A percentile compares a stretch with the other conserved stretches of the same genome.
Evolutionary conservation across 1,140 invertebrate genomes (phyloP).

Genomic region (Platyura marginata): DNA sequence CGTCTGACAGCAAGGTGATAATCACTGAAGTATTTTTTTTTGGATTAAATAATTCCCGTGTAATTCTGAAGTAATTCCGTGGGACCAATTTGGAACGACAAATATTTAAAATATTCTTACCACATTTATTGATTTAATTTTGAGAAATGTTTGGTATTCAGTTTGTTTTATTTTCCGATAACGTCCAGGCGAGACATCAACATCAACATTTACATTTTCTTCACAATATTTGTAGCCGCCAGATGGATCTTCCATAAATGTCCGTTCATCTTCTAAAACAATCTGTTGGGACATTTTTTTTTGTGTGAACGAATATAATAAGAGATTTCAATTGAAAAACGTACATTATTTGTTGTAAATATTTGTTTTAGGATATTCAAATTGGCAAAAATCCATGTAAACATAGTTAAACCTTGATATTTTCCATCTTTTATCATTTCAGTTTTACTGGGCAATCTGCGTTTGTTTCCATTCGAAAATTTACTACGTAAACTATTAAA

Average conservation of each 20-base stretch:
- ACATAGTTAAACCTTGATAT: constrained; percentile 16
- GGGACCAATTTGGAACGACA: background rate
- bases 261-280: background rate
- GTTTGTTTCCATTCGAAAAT: constrained; percentile 16
- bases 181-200: background rate
- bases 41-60: too few relatives aligned
- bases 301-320: background rate
- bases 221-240: background rate
- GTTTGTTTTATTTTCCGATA: background rate
- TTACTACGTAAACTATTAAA: constrained; percentile 17
- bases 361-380: constrained; percentile 13
- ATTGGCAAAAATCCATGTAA: constrained; percentile 15
- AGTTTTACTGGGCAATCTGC: constrained; percentile 11
- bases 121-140: background rate
- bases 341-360: constrained; percentile 15
- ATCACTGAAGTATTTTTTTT: too few relatives aligned
- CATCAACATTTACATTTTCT: background rate
- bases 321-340: background rate
- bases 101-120: background rate
- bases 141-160: background rate
- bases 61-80: background rate
- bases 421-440: constrained; percentile 11
- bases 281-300: background rate
- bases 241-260: background rate
- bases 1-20: background rate